Evolutionary conservation across 2,797 vertebrate species (phyloP).

Genomic region (Atherinosoma microstoma): DNA sequence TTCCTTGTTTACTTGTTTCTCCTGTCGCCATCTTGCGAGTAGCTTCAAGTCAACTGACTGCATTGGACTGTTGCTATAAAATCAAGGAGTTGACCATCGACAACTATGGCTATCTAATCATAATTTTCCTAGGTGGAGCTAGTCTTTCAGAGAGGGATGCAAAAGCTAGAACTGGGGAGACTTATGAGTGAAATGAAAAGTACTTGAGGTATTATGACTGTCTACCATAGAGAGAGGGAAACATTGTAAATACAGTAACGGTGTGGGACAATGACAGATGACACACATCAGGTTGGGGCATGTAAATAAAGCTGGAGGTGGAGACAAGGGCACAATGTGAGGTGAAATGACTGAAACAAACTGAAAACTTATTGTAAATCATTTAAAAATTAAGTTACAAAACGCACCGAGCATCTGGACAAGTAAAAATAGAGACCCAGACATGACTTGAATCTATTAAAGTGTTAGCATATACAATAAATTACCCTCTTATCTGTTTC

Average conservation of each 20-base stretch:
- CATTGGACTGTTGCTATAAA: no score
- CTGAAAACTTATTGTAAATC: not conserved
- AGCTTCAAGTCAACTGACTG: no score
- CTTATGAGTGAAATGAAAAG: not conserved
- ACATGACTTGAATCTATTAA: constrained; percentile 5
- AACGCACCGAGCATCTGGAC: not conserved
- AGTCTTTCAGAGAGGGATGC: no score
- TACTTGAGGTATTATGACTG: not conserved
- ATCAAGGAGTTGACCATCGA: no score
- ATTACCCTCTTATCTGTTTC: constrained; percentile 5
- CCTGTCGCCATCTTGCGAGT: no score
- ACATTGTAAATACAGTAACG: not conserved
- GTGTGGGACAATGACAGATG: not conserved
- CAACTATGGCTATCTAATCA: no score
- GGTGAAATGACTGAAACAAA: not conserved
- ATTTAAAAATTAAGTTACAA: not conserved
- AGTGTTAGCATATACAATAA: constrained; percentile 5
- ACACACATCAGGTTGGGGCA: not conserved
- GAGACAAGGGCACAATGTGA: not conserved
- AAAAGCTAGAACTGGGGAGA: no score
- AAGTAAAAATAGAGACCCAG: not conserved
- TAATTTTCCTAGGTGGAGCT: no score
- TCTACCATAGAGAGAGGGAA: not conserved
- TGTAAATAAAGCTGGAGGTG: not conserved
- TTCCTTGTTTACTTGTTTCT: no score